Evolutionary conservation across 1,140 invertebrate species (phyloP), one percentile per base, ranked within the genome.

Genomic region (Drosophila kikkawai): DNA sequence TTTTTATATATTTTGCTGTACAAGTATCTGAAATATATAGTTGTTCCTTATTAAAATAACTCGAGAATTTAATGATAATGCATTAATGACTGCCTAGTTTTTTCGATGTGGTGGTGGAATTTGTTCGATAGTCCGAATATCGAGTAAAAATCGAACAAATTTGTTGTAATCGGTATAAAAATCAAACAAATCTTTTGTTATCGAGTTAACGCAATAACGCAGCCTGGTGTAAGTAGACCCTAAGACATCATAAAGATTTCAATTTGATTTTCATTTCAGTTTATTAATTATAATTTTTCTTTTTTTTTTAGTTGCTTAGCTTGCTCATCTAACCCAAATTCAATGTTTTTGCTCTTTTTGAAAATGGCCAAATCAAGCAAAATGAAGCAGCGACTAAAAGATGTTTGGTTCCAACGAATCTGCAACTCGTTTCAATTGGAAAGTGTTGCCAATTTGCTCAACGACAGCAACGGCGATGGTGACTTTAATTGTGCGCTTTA

Each of bases 381-480:
- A 39, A n/a, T 19, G 53, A 26, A 56, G 53, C 53, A 50, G 36
- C 59, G 17, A 2, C 48, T 26, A 55, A 66, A 69, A 42, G 34
- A 55, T 39, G 26, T 44, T 41, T n/a, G 53, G 41, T 44, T 55
- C 55, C 53, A 55, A 37, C 64, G 37, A 61, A 70, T 69, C 75
- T 61, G 65, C 65, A 78, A 79, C 75, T 75, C 73, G 84, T 70
- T 88, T 70, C 77, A 88, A 88, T 87, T 87, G 80, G 84, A 90
- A 87, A 87, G 84, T 87, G 84, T 87, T 87, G 85, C 84, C 84
- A 87, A 87, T 87, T 88, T 90, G 85, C 81, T 75, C 68, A 73
- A 63, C 75, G 53, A 79, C 73, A 69, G 69, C 75, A 47, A 34
- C 34, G 60, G 36, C 67, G 53, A 51, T 71, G 69, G 44, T 50